Evolutionary conservation across 2,113 vertebrate genomes (phyloP).

Genomic region (Macroglossus sobrinus): DNA sequence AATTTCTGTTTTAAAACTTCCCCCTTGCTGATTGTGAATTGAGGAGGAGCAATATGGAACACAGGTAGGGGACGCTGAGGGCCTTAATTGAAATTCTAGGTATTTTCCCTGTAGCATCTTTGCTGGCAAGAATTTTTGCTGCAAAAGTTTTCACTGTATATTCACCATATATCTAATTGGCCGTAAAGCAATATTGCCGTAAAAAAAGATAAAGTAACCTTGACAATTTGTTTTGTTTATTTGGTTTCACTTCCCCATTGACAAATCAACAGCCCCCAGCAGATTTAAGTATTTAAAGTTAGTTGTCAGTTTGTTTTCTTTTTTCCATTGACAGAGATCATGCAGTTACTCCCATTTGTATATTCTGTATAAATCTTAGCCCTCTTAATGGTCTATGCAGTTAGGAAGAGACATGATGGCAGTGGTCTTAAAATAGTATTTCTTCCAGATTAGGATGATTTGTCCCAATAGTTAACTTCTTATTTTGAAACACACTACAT

Average conservation of each 20-base stretch:
- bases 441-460: not conserved
- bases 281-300: too few species aligned
- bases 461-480: not conserved
- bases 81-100: not conserved
- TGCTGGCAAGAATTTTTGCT: not conserved
- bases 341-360: not conserved
- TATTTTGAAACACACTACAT: not conserved
- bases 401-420: not conserved
- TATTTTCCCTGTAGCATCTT: not conserved
- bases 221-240: not conserved
- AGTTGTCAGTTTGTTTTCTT: not conserved
- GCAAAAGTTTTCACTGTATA: not conserved
- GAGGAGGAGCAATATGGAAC: not conserved
- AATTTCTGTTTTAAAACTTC: not conserved
- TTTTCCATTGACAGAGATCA: not conserved
- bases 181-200: not conserved
- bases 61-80: not conserved
- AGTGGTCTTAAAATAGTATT: not conserved
- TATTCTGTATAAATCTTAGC: not conserved
- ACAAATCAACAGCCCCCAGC: not conserved
- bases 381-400: not conserved
- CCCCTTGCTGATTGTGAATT: not conserved
- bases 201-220: not conserved
- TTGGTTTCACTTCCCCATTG: not conserved
- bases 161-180: not conserved